Conservation (phyloP, 2,113 vertebrate genomes). For the Etheostoma spectabile region DNA sequence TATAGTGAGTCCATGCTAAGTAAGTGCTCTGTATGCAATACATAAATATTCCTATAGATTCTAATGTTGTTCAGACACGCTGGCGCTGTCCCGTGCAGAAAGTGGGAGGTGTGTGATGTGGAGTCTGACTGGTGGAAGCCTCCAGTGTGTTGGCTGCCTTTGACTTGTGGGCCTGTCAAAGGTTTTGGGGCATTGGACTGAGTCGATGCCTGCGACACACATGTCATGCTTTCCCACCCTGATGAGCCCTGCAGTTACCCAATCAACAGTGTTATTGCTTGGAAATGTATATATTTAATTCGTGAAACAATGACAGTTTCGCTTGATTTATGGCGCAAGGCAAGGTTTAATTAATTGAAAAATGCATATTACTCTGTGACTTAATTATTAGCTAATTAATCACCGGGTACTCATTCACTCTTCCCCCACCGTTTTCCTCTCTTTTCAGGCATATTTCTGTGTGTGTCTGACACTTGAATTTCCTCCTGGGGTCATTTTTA, state of each 20-base stretch:
- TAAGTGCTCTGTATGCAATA: slow-evolving; percentile 23
- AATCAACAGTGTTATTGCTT: slow-evolving; percentile 81
- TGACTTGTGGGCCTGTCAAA: slow-evolving; percentile 67
- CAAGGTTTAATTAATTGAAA: slow-evolving; percentile 85
- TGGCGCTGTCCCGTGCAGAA: slow-evolving; percentile 29
- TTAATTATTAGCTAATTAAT: slow-evolving; percentile 86
- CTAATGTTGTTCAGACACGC: slow-evolving; percentile 25
- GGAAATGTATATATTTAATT: slow-evolving; percentile 84
- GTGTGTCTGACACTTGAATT: slow-evolving; percentile 77
- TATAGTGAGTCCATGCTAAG: slow-evolving; percentile 27
- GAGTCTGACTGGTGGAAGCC: slow-evolving; percentile 64
- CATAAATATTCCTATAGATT: slow-evolving; percentile 33
- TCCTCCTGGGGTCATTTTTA: slow-evolving; percentile 77
- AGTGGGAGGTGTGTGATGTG: slow-evolving; percentile 49
- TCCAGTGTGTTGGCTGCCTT: slow-evolving; percentile 57
- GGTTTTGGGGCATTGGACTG: slow-evolving; percentile 76
- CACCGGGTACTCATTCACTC: slow-evolving; percentile 71
- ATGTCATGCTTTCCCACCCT: slow-evolving; percentile 65
- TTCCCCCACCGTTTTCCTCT: slow-evolving; percentile 46
- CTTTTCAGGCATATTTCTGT: slow-evolving; percentile 74
- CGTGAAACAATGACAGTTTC: slow-evolving; percentile 81
- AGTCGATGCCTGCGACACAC: slow-evolving; percentile 77
- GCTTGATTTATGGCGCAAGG: slow-evolving; percentile 83
- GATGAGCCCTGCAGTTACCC: slow-evolving; percentile 78
- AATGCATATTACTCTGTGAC: slow-evolving; percentile 82